phyloP scores from a whole-genome alignment of 1,140 invertebrate genomes.

The Drosophila repletoides region DNA sequence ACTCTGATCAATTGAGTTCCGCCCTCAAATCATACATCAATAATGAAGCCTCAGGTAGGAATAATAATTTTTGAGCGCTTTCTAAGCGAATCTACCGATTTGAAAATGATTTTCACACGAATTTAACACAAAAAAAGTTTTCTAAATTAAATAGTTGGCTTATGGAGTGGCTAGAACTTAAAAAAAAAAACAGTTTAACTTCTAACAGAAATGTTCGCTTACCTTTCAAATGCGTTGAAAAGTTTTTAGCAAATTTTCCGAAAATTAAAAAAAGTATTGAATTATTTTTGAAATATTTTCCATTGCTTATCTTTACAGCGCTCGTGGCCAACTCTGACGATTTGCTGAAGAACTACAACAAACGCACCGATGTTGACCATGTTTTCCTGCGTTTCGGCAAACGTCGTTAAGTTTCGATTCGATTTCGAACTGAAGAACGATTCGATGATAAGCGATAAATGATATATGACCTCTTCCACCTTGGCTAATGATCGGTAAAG shows the following conservation, averaged over 20 bases:
- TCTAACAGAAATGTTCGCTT: no score
- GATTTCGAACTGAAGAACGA: background rate
- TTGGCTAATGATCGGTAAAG: conserved; percentile 13
- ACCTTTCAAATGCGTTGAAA: no score
- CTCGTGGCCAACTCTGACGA: conserved; percentile 73
- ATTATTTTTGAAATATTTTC: background rate
- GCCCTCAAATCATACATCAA: conserved; percentile 77
- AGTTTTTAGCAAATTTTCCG: no score
- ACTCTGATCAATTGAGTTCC: conserved; percentile 73
- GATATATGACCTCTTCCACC: no score
- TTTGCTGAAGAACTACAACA: conserved; percentile 83
- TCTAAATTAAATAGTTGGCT: no score
- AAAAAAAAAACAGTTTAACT: no score
- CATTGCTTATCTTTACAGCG: conserved; percentile 40
- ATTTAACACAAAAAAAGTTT: no score
- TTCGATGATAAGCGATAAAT: conserved; percentile 4
- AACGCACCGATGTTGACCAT: conserved; percentile 90
- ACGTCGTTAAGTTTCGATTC: conserved; percentile 79
- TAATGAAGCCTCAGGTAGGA: conserved; percentile 77
- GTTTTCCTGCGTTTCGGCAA: conserved; percentile 90
- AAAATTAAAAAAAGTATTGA: no score
- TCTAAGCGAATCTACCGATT: no score
- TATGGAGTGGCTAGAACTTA: no score
- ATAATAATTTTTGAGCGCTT: no score
- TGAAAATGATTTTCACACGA: no score